Base-by-base conservation (phyloP, 2,113 vertebrate species). In the Brachyhypopomus occidentalis region DNA sequence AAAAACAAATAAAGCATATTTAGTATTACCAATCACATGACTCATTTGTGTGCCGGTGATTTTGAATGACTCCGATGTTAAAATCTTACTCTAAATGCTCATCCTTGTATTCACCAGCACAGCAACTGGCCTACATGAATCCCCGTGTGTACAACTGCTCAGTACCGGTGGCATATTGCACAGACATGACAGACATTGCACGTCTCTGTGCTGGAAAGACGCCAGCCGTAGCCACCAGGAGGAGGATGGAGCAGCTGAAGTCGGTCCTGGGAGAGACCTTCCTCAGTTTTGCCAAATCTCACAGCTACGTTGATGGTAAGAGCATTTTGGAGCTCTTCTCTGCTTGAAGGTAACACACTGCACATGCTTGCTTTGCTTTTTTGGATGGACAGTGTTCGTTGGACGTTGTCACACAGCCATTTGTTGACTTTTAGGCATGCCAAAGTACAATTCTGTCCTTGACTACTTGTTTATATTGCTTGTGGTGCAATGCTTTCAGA, bases 131-230 rank as follows among this genome's bases (percentile, higher is more conserved):
- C 55, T 93, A 91, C 86, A 89, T 92, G 79, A 94, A 94, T 84
- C 97, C 97, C 74, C 94, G 92, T 30, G 69, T 96, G 83, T 98
- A 97, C 75, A 97, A 94, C 86, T 98, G 95, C 84, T 96, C 93
- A 16, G 90, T 98, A 20, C 95, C 96, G 0, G 55, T 72, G 20
- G 58, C 69, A 0, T 97, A 96, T 86, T 83, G 77, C 25, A 79
- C 63, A 25, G 90, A 95, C 27, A 90, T 98, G 58, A 27, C 91
- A 30, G 89, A 88, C 78, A 83, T 98, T 84, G 87, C 90, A 63
- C 89, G 91, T 80, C 89, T 98, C 45, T 98, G 96, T 56, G 38
- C 85, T 0, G 89, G 89, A 17, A 86, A 89, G 55, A 88, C 70
- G 48, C 86, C 92, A 1, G 84, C 83, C 2, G 48, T 88, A 0